Conservation (phyloP, 2,113 vertebrate genomes). For the Urocitellus parryii region DNA sequence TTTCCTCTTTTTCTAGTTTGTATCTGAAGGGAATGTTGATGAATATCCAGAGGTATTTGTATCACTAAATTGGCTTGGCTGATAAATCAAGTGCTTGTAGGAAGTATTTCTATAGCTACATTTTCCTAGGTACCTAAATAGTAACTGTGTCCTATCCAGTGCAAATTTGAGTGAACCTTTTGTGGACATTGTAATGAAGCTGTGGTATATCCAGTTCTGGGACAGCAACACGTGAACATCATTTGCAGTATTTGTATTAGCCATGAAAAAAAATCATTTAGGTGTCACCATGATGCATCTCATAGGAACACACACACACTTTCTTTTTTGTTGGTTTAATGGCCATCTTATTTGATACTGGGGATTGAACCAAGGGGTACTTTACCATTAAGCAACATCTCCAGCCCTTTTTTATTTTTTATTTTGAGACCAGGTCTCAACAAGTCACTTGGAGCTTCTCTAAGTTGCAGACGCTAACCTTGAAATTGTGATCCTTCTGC, state of each 20-base stretch:
- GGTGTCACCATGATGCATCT: neutral
- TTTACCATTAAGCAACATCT: too few relatives aligned
- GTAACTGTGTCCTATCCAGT: neutral
- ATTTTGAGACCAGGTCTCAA: too few relatives aligned
- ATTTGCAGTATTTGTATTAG: neutral
- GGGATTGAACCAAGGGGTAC: too few relatives aligned
- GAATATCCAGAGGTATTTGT: neutral
- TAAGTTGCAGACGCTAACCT: too few relatives aligned
- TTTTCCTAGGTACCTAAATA: neutral
- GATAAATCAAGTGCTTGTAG: neutral
- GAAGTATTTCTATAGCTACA: neutral
- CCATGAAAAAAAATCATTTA: neutral
- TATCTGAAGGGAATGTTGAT: neutral
- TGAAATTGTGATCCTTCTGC: too few relatives aligned
- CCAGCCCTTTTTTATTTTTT: too few relatives aligned
- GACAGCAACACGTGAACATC: too few relatives aligned
- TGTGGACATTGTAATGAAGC: neutral
- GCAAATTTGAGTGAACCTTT: neutral
- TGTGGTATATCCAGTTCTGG: neutral
- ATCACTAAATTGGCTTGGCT: neutral
- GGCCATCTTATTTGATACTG: neutral
- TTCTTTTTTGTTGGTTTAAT: neutral
- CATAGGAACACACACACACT: neutral
- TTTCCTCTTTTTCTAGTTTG: neutral
- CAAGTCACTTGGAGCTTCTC: too few relatives aligned